A percentile compares a stretch with the other conserved stretches of the same genome.
Conservation (phyloP, 2,113 vertebrate species). For the Tricholaema leucomelas region DNA sequence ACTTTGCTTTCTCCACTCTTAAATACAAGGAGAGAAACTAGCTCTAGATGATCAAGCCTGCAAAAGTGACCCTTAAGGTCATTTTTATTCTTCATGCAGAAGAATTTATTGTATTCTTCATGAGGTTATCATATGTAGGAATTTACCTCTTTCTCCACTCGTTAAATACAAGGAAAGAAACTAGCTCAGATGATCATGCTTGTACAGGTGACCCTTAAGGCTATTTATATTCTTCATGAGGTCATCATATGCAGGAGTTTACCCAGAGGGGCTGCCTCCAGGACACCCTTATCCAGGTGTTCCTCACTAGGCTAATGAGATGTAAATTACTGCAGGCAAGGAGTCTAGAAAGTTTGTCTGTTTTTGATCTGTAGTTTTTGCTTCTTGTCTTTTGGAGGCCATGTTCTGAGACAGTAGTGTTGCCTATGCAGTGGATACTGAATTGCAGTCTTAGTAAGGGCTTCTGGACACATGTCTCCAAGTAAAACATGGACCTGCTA, state of each 20-base stretch:
- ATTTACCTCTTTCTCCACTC: too few species aligned
- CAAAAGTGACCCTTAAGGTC: too few species aligned
- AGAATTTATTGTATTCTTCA: too few species aligned
- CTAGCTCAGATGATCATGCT: too few species aligned
- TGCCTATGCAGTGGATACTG: fast-evolving
- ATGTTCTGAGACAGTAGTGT: fast-evolving
- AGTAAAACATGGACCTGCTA: too few species aligned
- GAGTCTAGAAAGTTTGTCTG: fast-evolving
- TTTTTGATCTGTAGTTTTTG: fast-evolving
- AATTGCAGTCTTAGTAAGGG: fast-evolving
- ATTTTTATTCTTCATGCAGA: too few species aligned
- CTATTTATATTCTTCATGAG: background rate
- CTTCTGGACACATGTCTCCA: background rate
- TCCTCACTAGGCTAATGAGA: background rate
- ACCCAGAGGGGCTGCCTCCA: background rate
- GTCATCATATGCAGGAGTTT: background rate
- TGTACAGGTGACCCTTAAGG: background rate
- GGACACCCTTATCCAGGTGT: background rate
- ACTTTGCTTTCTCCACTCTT: background rate
- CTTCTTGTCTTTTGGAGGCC: fast-evolving
- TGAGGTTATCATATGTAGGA: too few species aligned
- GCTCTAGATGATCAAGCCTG: background rate
- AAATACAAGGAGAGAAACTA: background rate
- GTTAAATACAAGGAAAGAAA: too few species aligned
- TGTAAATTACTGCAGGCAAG: background rate